A percentile compares a stretch with the other conserved stretches of the same genome.
phyloP scores from a whole-genome alignment of 2,113 vertebrate species.

The Erpornis zantholeuca region DNA sequence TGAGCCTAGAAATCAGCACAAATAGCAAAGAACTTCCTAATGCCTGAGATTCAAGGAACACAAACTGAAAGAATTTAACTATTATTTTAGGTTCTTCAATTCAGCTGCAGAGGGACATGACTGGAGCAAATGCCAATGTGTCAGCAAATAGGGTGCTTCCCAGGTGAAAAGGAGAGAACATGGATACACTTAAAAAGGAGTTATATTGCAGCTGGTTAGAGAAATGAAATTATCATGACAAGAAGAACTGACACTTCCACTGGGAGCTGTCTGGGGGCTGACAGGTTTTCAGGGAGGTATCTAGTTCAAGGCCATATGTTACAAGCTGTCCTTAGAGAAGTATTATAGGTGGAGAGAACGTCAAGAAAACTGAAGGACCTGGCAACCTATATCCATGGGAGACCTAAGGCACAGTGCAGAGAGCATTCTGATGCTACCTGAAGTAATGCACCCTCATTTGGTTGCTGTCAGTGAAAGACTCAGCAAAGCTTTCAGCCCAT shows the following conservation, averaged over 20 bases:
- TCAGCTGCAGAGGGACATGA: neutral
- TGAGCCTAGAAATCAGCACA: neutral
- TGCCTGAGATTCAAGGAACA: neutral
- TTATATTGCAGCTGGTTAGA: neutral
- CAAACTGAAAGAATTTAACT: neutral
- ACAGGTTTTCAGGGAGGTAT: neutral
- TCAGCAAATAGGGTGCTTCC: neutral
- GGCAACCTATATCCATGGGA: neutral
- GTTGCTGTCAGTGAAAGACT: neutral
- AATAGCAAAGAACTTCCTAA: neutral
- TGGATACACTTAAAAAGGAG: neutral
- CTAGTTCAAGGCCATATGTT: neutral
- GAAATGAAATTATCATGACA: neutral
- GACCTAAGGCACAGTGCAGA: neutral
- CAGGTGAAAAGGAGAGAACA: neutral
- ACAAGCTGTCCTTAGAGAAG: neutral
- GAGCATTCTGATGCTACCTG: neutral
- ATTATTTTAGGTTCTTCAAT: neutral
- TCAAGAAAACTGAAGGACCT: neutral
- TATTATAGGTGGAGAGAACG: neutral
- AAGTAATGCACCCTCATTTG: rapidly evolving
- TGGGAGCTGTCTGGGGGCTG: neutral
- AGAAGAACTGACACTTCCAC: neutral
- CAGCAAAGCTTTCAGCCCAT: neutral
- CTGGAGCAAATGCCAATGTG: neutral